Percentiles rank a stretch among this genome's conserved stretches.
Conservation (phyloP, 1,140 invertebrate species). For the Drosophila carrolli region DNA sequence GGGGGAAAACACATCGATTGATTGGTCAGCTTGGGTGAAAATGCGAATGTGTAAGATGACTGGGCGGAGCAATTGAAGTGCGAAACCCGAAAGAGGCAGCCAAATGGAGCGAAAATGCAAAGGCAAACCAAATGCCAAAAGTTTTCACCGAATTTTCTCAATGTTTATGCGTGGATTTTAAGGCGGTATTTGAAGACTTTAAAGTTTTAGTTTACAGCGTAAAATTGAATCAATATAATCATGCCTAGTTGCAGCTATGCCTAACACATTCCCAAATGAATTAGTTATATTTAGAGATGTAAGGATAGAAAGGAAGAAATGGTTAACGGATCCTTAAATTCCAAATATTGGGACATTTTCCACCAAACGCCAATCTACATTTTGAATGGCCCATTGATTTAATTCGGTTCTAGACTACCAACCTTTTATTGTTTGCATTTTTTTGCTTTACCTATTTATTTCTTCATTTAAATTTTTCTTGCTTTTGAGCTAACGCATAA, state of each 20-base stretch:
- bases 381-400: not conserved
- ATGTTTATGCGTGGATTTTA: constrained; percentile 28
- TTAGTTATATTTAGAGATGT: too few relatives aligned
- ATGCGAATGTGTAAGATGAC: constrained; percentile 23
- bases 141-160: constrained; percentile 38
- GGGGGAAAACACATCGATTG: constrained; percentile 31
- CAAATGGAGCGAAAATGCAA: constrained; percentile 52
- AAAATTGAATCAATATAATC: too few relatives aligned
- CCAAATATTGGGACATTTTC: too few relatives aligned
- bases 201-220: too few relatives aligned
- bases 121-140: constrained; percentile 38
- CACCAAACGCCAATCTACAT: too few relatives aligned
- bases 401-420: not conserved
- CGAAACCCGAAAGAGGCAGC: constrained; percentile 41
- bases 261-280: too few relatives aligned
- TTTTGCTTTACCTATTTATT: not conserved
- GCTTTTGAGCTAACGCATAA: constrained; percentile 7
- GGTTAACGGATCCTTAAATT: too few relatives aligned
- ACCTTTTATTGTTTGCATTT: not conserved
- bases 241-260: too few relatives aligned
- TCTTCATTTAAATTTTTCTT: not conserved
- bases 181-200: not conserved
- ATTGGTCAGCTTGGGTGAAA: constrained; percentile 31
- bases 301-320: too few relatives aligned
- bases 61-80: constrained; percentile 48